Conservation (phyloP, 2,888 invertebrate genomes). For the Thyatira batis region DNA sequence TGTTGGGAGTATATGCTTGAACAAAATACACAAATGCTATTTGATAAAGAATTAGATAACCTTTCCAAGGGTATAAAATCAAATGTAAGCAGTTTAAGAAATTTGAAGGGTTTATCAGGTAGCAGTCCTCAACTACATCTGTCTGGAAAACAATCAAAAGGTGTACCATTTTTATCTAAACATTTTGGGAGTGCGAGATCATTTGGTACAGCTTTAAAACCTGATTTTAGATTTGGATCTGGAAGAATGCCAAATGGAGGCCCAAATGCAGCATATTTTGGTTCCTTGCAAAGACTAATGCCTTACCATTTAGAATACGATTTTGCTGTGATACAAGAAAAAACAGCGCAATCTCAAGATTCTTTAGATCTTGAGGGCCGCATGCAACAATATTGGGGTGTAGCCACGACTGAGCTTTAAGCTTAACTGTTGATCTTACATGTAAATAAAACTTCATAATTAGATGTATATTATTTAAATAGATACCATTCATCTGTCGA, state of each 20-base stretch:
- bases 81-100: conserved; percentile 76
- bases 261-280: conserved; percentile 93
- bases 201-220: conserved; percentile 85
- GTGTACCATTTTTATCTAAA: conserved; percentile 84
- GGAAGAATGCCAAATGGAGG: conserved; percentile 87
- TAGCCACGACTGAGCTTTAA: conserved; percentile 92
- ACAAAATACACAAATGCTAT: conserved; percentile 93
- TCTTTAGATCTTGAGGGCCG: conserved; percentile 90
- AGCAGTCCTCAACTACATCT: conserved; percentile 86
- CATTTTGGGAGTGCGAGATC: conserved; percentile 92
- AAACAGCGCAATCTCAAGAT: conserved; percentile 85
- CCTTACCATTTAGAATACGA: conserved; percentile 91
- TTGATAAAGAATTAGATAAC: conserved; percentile 93
- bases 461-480: conserved; percentile 61
- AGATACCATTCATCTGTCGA: conserved; percentile 76
- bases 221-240: conserved; percentile 82
- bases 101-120: conserved; percentile 84
- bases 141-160: conserved; percentile 67
- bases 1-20: conserved; percentile 97
- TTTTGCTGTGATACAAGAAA: conserved; percentile 91
- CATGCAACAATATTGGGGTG: conserved; percentile 96
- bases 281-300: conserved; percentile 91
- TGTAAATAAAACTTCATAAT: conserved; percentile 74
- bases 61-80: conserved; percentile 85
- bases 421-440: conserved; percentile 26